These are phyloP conservation scores for Idaea dimidiata DNA, from an alignment of 2,888 invertebrate genomes.

Conservation along the genomic window DNA sequence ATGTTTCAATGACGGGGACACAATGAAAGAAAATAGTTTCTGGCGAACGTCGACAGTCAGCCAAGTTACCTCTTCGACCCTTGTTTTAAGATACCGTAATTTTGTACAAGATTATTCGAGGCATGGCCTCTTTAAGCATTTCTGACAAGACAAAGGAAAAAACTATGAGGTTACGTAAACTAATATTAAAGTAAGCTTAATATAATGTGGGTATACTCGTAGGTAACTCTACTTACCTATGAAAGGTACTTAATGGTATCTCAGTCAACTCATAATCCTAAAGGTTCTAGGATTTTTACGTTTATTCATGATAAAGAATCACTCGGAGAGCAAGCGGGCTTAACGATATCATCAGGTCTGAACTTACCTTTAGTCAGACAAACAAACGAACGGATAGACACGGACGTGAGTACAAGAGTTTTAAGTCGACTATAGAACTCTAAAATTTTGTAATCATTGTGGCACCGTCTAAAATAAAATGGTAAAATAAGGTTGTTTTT, in stretches of 20 bases:
- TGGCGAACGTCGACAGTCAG: conserved; percentile 65
- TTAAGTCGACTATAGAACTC: too few species aligned
- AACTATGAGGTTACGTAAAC: conserved; percentile 12
- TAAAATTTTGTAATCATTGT: too few species aligned
- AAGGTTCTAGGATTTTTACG: neutral
- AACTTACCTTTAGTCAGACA: too few species aligned
- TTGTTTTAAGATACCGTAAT: conserved; percentile 36
- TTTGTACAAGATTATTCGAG: conserved; percentile 16
- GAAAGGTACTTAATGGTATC: neutral
- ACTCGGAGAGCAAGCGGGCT: too few species aligned
- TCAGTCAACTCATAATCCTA: neutral
- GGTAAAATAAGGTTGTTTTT: too few species aligned
- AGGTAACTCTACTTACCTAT: neutral
- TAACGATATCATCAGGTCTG: too few species aligned
- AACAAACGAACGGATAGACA: too few species aligned
- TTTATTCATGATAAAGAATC: too few species aligned
- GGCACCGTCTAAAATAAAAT: too few species aligned
- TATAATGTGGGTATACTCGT: neutral
- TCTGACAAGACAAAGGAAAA: conserved; percentile 1
- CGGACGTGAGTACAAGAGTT: too few species aligned
- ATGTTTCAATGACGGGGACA: conserved; percentile 54
- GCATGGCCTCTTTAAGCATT: conserved; percentile 6
- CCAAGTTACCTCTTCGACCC: conserved; percentile 37
- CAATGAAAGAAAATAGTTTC: conserved; percentile 67
- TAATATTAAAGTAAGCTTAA: conserved; percentile 17